Conservation (phyloP, 2,113 vertebrate genomes). For the Pampusana beccarii region DNA sequence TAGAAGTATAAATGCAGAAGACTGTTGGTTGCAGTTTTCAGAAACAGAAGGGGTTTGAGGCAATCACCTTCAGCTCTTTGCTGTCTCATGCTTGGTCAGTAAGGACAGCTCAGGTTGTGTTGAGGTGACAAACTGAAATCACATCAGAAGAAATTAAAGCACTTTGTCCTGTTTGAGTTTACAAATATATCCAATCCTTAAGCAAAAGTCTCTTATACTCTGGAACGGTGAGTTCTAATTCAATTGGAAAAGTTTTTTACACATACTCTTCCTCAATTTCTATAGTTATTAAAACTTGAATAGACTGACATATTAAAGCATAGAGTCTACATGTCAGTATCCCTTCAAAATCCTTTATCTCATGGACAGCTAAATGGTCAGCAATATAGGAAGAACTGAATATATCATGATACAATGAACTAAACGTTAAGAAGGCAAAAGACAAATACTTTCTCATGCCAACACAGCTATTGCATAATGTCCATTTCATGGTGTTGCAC, state of each 20-base stretch:
- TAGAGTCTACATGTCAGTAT: too few species aligned
- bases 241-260: neutral
- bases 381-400: neutral
- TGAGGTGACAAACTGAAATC: neutral
- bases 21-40: neutral
- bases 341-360: neutral
- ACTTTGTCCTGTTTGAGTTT: neutral
- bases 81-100: neutral
- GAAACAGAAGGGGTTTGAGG: neutral
- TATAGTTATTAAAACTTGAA: neutral
- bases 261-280: neutral
- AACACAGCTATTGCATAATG: neutral
- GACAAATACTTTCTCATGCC: neutral
- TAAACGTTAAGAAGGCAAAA: neutral
- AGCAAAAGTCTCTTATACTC: neutral
- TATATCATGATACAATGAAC: neutral
- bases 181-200: neutral
- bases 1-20: neutral
- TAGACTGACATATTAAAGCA: neutral
- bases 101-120: neutral
- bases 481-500: neutral
- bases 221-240: neutral
- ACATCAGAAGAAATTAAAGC: neutral
- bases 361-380: neutral
- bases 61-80: neutral